These are phyloP conservation scores for Gymnarchus niloticus DNA, from an alignment of 2,113 vertebrate genomes.

Conservation along the genomic window DNA sequence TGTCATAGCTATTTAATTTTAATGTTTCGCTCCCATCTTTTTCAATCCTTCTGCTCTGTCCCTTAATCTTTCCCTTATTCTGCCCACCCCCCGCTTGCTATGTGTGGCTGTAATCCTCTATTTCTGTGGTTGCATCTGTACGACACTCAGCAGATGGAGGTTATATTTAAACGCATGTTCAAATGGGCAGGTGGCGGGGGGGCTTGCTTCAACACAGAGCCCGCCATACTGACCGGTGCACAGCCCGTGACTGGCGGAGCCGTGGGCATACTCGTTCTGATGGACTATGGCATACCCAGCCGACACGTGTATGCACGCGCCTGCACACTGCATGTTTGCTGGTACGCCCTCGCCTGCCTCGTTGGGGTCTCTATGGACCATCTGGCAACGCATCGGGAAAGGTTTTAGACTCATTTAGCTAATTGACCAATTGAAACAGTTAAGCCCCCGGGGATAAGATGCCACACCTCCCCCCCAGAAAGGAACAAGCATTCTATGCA, in stretches of 20 bases:
- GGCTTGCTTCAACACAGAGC: too few relatives aligned
- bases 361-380: not conserved
- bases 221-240: too few relatives aligned
- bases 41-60: not conserved
- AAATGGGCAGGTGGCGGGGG: not conserved
- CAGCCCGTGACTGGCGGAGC: too few relatives aligned
- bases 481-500: not conserved
- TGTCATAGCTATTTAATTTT: not conserved
- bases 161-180: constrained; percentile 31
- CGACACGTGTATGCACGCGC: not conserved
- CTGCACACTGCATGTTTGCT: not conserved
- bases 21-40: not conserved
- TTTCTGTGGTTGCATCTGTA: constrained; percentile 33
- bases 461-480: constrained; percentile 25
- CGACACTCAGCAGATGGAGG: constrained; percentile 35
- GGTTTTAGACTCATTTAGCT: constrained; percentile 30
- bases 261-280: too few relatives aligned
- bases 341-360: not conserved
- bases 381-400: not conserved
- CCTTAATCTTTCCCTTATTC: not conserved
- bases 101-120: constrained; percentile 36
- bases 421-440: constrained; percentile 30
- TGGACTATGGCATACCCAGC: too few relatives aligned
- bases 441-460: constrained; percentile 26
- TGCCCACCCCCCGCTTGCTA: not conserved